Base-by-base conservation (phyloP, 1,140 invertebrate genomes). In the Chionoecetes opilio region DNA sequence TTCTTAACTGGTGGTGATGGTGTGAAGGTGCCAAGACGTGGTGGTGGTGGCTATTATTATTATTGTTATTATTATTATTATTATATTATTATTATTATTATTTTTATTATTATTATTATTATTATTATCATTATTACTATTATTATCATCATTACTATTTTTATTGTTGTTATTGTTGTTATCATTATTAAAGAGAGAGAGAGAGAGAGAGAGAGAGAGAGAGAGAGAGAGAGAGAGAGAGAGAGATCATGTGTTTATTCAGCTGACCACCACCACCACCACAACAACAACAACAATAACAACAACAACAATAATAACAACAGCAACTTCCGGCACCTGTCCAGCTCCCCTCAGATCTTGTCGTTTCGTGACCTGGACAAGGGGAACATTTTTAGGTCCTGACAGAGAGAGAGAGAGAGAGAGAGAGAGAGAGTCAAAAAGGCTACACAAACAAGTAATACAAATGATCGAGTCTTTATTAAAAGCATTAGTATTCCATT, bases 401-500 rank as follows among this genome's bases (percentile, higher is more conserved):
- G 2, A 3, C 21, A 75, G 6, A 75, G 63, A 75, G 63, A 75
- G 63, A 75, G 63, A 86, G 85, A 87, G 85, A 87, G 85, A 87
- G 85, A 87, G 85, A 87, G 85, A 87, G 89, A 46, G 53, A 91
- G 38, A 53, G 53, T 53, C 9, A 41, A 17, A 38, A 17, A 38
- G 37, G 37, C 11, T 87, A 35, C 85, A 34, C 32, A 87, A 35
- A 87, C 85, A 87, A 21, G 21, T 31, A 2, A 37, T 37, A 35
- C 32, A 87, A 87, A 35, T 37, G 29, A 1, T 87, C 37, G 34
- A 87, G n/a, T 87, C 34, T 87, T 87, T 87, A 87, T 87, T 87
- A 35, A 87, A 35, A 38, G 85, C 85, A 87, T 87, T 87, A 87
- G 85, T 87, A 87, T 3, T 26, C 26, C 85, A 87, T 26, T 75